Conservation (phyloP, 2,113 vertebrate species). For the Lates calcarifer region DNA sequence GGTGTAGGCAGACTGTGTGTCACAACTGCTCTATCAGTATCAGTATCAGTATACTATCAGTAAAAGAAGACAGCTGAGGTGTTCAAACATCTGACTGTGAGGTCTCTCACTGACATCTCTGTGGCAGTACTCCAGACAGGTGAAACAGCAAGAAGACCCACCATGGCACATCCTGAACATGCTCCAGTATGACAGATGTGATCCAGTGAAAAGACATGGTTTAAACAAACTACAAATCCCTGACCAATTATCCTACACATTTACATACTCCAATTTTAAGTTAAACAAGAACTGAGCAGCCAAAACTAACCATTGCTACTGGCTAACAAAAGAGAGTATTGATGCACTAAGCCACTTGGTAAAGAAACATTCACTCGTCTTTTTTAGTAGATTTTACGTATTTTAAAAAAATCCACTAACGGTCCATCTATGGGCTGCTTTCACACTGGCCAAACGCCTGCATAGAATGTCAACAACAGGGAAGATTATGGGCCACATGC, state of each 20-base stretch:
- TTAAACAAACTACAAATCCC: neutral
- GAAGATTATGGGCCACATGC: neutral
- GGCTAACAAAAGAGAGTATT: neutral
- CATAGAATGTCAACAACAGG: conserved; percentile 4
- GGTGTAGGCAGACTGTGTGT: neutral
- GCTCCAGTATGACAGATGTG: neutral
- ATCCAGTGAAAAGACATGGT: neutral
- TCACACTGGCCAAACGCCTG: neutral
- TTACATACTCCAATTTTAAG: neutral
- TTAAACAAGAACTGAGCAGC: neutral
- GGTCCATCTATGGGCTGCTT: too few relatives aligned
- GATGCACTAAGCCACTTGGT: neutral
- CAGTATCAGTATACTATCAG: too few relatives aligned
- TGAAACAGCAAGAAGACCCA: neutral
- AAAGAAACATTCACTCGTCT: neutral
- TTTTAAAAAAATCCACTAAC: neutral
- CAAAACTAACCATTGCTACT: neutral
- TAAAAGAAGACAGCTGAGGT: neutral
- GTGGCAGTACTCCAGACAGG: neutral
- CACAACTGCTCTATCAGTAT: neutral
- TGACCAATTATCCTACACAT: neutral
- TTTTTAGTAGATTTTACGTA: neutral
- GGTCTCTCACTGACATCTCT: neutral
- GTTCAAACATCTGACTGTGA: neutral
- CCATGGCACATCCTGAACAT: neutral